These are phyloP conservation scores for Spisula subtruncata DNA, from an alignment of 2,888 invertebrate genomes.

Conservation along the genomic window DNA sequence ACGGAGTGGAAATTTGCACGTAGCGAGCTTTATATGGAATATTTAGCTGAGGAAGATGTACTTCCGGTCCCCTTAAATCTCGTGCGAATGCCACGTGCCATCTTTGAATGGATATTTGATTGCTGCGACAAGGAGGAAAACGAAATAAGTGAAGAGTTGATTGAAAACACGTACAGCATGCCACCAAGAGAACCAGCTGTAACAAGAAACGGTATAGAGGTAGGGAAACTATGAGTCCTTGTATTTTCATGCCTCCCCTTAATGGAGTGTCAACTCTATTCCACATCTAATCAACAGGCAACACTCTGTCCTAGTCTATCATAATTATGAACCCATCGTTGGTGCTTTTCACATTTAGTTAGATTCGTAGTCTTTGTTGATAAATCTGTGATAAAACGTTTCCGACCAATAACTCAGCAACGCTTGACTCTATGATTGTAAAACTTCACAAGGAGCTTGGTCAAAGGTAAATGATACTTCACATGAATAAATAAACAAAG, in stretches of 20 bases:
- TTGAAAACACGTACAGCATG: background rate
- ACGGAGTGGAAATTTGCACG: slow-evolving; percentile 87
- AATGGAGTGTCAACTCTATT: too few species aligned
- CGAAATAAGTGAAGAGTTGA: background rate
- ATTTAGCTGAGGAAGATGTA: slow-evolving; percentile 88
- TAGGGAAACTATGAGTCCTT: slow-evolving; percentile 23
- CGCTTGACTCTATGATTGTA: background rate
- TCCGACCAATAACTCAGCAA: background rate
- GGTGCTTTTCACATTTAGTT: too few species aligned
- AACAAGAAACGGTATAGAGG: slow-evolving; percentile 50
- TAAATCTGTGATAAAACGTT: background rate
- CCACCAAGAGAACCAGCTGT: background rate
- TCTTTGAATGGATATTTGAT: slow-evolving; percentile 72
- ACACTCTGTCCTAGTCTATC: background rate
- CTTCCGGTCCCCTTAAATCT: slow-evolving; percentile 88
- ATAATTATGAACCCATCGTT: too few species aligned
- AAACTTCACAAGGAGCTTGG: background rate
- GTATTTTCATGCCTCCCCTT: too few species aligned
- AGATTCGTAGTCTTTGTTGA: too few species aligned
- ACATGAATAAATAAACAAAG: too few species aligned
- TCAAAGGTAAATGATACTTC: too few species aligned
- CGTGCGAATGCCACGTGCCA: slow-evolving; percentile 79
- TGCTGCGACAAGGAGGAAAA: slow-evolving; percentile 63
- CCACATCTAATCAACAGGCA: background rate
- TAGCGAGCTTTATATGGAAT: slow-evolving; percentile 87